Conservation (phyloP, 2,797 vertebrate species). For the Lutra lutra region DNA sequence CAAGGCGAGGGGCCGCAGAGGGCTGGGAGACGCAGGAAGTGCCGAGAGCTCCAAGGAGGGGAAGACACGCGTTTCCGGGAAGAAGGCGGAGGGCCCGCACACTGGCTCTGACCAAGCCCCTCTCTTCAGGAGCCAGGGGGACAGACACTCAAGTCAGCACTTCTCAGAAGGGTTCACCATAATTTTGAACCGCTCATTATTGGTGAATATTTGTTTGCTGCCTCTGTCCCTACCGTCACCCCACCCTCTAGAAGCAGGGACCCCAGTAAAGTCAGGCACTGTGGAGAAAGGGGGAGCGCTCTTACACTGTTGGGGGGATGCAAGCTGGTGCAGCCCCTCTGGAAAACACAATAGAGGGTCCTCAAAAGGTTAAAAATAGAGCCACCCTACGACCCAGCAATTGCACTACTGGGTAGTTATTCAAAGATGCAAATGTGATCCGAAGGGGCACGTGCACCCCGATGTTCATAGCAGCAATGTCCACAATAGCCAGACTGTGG, state of each 20-base stretch:
- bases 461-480: neutral
- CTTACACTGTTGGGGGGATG: too few species aligned
- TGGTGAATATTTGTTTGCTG: fast-evolving
- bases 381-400: too few species aligned
- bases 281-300: neutral
- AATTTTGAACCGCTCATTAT: fast-evolving
- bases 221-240: fast-evolving
- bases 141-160: neutral
- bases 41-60: fast-evolving
- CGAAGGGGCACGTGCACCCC: neutral
- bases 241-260: fast-evolving
- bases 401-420: neutral
- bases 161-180: neutral
- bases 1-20: fast-evolving
- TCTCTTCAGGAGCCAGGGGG: neutral
- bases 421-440: neutral
- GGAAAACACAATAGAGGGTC: neutral
- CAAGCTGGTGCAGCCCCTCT: too few species aligned
- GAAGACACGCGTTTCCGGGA: fast-evolving
- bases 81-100: fast-evolving
- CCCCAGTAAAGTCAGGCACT: neutral
- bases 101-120: neutral
- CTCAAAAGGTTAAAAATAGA: neutral
- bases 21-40: neutral
- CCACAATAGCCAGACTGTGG: neutral